phyloP scores from a whole-genome alignment of 2,797 vertebrate species.

The Gymnoscopelus microlampas region DNA sequence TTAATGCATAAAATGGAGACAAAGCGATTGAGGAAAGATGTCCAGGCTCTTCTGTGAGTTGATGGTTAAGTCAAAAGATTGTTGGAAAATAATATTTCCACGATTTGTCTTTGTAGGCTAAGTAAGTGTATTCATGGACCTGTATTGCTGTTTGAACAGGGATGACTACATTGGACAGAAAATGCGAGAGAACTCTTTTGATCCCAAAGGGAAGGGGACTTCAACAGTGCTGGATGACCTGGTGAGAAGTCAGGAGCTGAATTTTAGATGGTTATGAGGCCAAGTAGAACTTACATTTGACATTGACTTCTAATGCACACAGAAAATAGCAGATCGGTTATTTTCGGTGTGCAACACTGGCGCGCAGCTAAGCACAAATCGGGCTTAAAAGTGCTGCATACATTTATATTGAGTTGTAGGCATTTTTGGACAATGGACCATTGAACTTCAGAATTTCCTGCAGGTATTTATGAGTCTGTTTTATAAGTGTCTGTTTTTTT shows the following conservation, averaged over 20 bases:
- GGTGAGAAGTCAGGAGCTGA: slow-evolving; percentile 73
- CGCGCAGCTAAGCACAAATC: too few relatives aligned
- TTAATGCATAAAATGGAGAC: slow-evolving; percentile 65
- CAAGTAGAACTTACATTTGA: neutral
- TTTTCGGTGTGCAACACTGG: too few relatives aligned
- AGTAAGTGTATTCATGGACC: neutral
- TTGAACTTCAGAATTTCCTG: too few relatives aligned
- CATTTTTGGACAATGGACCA: too few relatives aligned
- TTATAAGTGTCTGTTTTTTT: neutral
- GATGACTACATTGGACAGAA: slow-evolving; percentile 86
- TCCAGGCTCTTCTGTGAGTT: slow-evolving; percentile 79
- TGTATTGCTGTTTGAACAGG: slow-evolving; percentile 65
- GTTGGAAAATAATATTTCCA: neutral
- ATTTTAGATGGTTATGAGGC: too few relatives aligned
- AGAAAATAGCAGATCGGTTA: too few relatives aligned
- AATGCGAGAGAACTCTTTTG: slow-evolving; percentile 87
- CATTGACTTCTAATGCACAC: too few relatives aligned
- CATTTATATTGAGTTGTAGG: too few relatives aligned
- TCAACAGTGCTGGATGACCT: slow-evolving; percentile 85
- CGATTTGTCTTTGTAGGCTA: neutral
- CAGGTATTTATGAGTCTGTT: neutral
- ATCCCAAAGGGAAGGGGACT: slow-evolving; percentile 84
- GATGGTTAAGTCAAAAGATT: neutral
- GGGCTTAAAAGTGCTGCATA: too few relatives aligned
- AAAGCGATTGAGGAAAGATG: slow-evolving; percentile 71